These are phyloP conservation scores for Teleogryllus occipitalis DNA, from an alignment of 1,140 invertebrate genomes.

Conservation along the genomic window DNA sequence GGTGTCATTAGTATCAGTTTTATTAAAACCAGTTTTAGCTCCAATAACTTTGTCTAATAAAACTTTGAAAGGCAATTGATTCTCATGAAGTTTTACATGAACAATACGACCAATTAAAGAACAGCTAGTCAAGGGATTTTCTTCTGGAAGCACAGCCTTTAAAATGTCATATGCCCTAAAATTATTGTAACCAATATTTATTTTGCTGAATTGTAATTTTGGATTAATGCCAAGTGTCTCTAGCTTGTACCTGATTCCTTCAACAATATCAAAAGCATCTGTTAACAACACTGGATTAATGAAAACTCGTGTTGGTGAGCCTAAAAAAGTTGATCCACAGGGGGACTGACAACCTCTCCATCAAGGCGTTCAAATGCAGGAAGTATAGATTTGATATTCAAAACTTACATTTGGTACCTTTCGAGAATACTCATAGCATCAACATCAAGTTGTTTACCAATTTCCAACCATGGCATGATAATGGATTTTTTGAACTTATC, in stretches of 20 bases:
- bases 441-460: slow-evolving; percentile 40
- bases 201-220: slow-evolving; percentile 40
- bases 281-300: slow-evolving; percentile 64
- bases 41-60: slow-evolving; percentile 62
- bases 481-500: slow-evolving; percentile 54
- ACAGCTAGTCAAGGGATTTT: slow-evolving; percentile 68
- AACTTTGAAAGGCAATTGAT: slow-evolving; percentile 75
- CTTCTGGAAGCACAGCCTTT: slow-evolving; percentile 70
- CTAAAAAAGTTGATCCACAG: slow-evolving; percentile 27
- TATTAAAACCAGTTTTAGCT: slow-evolving; percentile 84
- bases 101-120: slow-evolving; percentile 88
- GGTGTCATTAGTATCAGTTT: slow-evolving; percentile 78
- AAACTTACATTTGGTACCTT: slow-evolving; percentile 65
- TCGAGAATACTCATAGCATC: slow-evolving; percentile 48
- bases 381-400: slow-evolving; percentile 59
- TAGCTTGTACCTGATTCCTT: slow-evolving; percentile 41
- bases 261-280: slow-evolving; percentile 47
- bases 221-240: slow-evolving; percentile 38
- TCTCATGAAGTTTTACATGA: slow-evolving; percentile 83
- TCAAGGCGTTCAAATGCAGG: slow-evolving; percentile 26
- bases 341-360: slow-evolving; percentile 27
- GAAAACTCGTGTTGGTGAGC: slow-evolving; percentile 39
- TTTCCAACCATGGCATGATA: slow-evolving; percentile 49
- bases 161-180: slow-evolving; percentile 70
- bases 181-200: slow-evolving; percentile 75